Conservation (phyloP, 1,140 invertebrate species). For the Aphaenogaster rudis region DNA sequence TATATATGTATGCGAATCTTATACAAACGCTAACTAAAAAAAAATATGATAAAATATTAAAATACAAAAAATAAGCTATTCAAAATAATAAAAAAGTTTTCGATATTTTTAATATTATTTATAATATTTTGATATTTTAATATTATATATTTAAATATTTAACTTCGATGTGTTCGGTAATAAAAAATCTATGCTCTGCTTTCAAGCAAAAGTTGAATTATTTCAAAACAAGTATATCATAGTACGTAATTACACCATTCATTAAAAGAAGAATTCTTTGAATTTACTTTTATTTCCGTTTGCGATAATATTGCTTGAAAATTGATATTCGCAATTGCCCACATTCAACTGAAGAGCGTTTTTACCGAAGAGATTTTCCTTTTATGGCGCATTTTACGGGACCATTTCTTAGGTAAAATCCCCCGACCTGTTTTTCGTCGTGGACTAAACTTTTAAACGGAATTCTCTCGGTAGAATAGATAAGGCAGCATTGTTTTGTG, state of each 20-base stretch:
- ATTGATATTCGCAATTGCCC: not conserved
- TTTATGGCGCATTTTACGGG: slow-evolving; percentile 1
- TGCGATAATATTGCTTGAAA: slow-evolving; percentile 10
- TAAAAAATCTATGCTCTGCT: not conserved
- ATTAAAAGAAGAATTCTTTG: not conserved
- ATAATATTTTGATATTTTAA: too few relatives aligned
- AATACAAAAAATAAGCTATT: not conserved
- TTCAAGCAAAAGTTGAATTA: not conserved
- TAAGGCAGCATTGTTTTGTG: not conserved
- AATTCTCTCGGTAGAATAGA: not conserved
- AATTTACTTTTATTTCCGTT: not conserved
- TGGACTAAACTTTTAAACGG: slow-evolving; percentile 16
- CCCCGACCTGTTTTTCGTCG: not conserved
- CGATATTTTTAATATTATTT: too few relatives aligned
- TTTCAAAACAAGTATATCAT: not conserved
- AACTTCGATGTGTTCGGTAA: not conserved
- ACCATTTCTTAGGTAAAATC: slow-evolving; percentile 7
- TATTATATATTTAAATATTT: not conserved
- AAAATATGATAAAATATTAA: not conserved
- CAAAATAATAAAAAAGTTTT: not conserved
- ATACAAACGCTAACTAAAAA: not conserved
- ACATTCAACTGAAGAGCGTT: not conserved
- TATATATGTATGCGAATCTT: not conserved
- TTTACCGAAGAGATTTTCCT: not conserved
- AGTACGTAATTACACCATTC: not conserved